Conservation (phyloP, 2,113 vertebrate genomes). For the Limanda limanda region DNA sequence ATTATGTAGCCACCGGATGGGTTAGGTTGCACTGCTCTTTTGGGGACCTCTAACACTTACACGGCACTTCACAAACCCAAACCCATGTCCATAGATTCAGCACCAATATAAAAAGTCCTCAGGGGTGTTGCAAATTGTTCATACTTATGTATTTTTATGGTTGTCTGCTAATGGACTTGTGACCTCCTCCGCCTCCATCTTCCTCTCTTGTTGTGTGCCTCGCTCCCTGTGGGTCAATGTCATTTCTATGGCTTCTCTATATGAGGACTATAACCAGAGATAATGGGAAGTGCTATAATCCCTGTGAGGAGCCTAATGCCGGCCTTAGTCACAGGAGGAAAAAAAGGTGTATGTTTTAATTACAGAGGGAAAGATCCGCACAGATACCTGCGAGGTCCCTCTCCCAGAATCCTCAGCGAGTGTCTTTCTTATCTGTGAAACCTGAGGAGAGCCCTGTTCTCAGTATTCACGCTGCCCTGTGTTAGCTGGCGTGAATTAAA, state of each 20-base stretch:
- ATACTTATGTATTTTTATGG: conserved; percentile 53
- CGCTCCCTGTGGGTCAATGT: conserved; percentile 63
- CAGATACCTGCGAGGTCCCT: conserved; percentile 60
- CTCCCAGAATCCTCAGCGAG: conserved; percentile 49
- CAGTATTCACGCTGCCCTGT: conserved; percentile 4
- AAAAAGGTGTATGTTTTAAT: conserved; percentile 80
- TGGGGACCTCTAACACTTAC: conserved; percentile 57
- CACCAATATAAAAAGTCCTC: conserved; percentile 45
- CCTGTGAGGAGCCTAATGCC: conserved; percentile 74
- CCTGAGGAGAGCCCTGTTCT: conserved; percentile 45
- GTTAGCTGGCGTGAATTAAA: conserved; percentile 59
- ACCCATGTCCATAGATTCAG: conserved; percentile 41
- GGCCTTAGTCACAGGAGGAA: conserved; percentile 79
- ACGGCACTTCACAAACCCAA: conserved; percentile 51
- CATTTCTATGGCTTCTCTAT: conserved; percentile 67
- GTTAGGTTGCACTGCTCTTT: conserved; percentile 57
- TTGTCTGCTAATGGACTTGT: conserved; percentile 58
- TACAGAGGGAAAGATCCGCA: conserved; percentile 72
- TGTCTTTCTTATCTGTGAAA: conserved; percentile 63
- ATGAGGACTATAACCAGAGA: conserved; percentile 75
- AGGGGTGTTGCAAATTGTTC: conserved; percentile 48
- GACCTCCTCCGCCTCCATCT: conserved; percentile 62
- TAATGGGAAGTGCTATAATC: conserved; percentile 82
- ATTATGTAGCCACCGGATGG: conserved; percentile 57
- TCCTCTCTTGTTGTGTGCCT: conserved; percentile 41